Base-by-base conservation (phyloP, 2,113 vertebrate genomes). In the Malurus alboscapulatus region DNA sequence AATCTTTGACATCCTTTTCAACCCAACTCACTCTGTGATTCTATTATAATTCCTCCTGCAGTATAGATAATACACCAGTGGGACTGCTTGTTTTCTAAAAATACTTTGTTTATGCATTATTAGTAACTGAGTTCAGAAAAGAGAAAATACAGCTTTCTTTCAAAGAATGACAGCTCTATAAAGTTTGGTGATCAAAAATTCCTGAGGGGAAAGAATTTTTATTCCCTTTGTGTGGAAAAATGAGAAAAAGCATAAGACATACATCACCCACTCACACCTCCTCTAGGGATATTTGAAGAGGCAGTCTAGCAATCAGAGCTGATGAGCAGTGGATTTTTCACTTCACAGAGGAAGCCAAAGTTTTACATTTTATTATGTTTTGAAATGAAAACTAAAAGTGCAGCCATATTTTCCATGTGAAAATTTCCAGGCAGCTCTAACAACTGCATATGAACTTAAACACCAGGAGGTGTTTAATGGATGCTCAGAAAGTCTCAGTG, bases 271-370 rank as follows among this genome's bases (percentile, higher is more conserved):
- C 51, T 74, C 92, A 81, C 42, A 80, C 10, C 7, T 80, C 58
- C 90, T 96, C 79, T 74, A 77, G 38, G 51, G 44, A 67, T 92
- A 51, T 59, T 77, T 66, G 85, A 58, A 88, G 47, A 88, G 32
- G 29, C 51, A 91, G 58, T 66, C 72, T 63, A 83, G 57, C 55
- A 84, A 74, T 77, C 40, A 59, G 26, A 91, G 9, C 32, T 90
- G 75, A 82, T 0, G 4, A 92, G 32, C 42, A 86, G 68, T 44
- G 34, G 19, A 85, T 80, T 88, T 94, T 90, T 59, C 14, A 48
- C 66, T 84, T 78, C 74, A 72, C 14, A 73, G 38, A 22, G 66
- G 36, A 38, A 78, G 36, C 7, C 21, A 48, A 67, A 71, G 5
- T 84, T 93, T 90, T 81, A 19, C 17, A 63, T 88, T 92, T 87